Percentiles rank a stretch among this genome's conserved stretches.
These are phyloP conservation scores for Chloropsis hardwickii DNA, from an alignment of 2,113 vertebrate genomes.

Conservation along the genomic window DNA sequence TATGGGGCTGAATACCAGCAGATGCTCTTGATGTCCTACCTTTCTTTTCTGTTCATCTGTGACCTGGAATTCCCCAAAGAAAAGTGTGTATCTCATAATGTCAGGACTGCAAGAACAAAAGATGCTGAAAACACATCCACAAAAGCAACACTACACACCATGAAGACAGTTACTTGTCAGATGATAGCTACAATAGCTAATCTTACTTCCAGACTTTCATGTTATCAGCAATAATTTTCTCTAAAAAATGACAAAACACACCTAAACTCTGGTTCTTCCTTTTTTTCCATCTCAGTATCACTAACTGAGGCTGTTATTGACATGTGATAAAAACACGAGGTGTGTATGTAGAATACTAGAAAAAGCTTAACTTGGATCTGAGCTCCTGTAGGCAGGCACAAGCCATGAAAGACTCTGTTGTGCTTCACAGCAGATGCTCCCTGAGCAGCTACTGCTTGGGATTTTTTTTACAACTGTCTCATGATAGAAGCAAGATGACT, in stretches of 20 bases:
- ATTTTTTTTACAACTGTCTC: background rate
- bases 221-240: background rate
- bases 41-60: background rate
- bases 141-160: background rate
- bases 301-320: background rate
- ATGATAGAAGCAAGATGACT: background rate
- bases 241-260: background rate
- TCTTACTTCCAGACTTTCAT: background rate
- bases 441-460: background rate
- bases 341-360: background rate
- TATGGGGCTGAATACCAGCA: background rate
- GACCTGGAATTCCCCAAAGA: background rate
- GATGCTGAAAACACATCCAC: background rate
- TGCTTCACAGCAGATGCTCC: background rate
- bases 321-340: background rate
- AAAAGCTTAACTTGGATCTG: background rate
- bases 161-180: background rate
- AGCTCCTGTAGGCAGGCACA: background rate
- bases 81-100: background rate
- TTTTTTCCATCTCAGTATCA: background rate
- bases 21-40: background rate
- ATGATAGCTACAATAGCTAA: background rate
- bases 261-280: background rate
- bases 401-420: background rate
- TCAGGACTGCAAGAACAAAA: background rate